Base-by-base conservation (phyloP, 1,140 invertebrate genomes). In the Ctenoplectra terminalis region DNA sequence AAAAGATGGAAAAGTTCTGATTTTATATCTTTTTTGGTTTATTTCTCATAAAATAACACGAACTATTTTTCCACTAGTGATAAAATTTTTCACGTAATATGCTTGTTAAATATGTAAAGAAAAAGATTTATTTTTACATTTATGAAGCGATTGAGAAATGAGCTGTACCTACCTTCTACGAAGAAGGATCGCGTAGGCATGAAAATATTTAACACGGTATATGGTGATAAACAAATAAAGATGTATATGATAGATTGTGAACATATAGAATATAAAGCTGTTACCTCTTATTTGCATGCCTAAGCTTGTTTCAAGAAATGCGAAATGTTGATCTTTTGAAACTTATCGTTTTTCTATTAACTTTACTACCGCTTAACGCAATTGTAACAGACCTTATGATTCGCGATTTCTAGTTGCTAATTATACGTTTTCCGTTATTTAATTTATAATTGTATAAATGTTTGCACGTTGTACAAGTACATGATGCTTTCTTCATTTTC, bases 111-210 rank as follows among this genome's bases (percentile, higher is more conserved):
- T 54, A 40, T n/a, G 11, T 56, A 52, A 37, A 26, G 48, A 58
- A 54, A n/a, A 58, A 26, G 29, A 71, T 40, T 40, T 71, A 71
- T 71, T 71, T 71, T 56, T 71, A 58, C 34, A 71, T 58, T 37
- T 40, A 11, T 34, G 26, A 46, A 31, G 17, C 34, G 60, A 40
- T 40, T 9, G 9, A 9, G 9, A 40, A 40, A 40, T 40, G 9
- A 40, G 40, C 40, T 40, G 40, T 40, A 40, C 40, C 40, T 40
- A 40, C 40, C 40, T 40, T 40, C 40, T n/a, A n/a, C n/a, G 9
- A 9, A 40, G 40, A 9, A 40, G 40, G 40, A 4, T 40, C 40
- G 40, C n/a, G n/a, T n/a, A n/a, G n/a, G n/a, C 40, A 40, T 9
- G 40, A 9, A 40, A 40, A 9, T 4, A 5, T 40, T 40, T 40